Conservation (phyloP, 2,113 vertebrate species). For the Scalopus aquaticus region DNA sequence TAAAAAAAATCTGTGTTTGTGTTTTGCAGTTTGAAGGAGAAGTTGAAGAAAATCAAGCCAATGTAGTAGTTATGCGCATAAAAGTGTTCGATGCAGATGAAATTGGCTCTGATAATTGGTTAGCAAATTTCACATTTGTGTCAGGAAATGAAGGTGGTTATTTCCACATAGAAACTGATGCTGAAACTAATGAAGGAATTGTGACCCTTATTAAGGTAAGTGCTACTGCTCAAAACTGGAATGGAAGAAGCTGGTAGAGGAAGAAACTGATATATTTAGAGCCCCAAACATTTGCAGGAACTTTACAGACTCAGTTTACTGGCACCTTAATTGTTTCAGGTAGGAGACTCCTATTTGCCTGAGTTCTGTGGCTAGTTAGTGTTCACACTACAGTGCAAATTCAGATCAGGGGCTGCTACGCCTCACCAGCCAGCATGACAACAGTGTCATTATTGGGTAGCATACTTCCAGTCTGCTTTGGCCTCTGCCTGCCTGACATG, state of each 20-base stretch:
- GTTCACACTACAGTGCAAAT: background rate
- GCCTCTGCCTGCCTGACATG: background rate
- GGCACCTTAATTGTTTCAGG: background rate
- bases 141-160: slow-evolving; percentile 93
- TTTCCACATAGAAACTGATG: slow-evolving; percentile 92
- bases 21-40: slow-evolving; percentile 89
- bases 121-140: slow-evolving; percentile 89
- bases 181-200: slow-evolving; percentile 93
- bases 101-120: slow-evolving; percentile 92
- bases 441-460: background rate
- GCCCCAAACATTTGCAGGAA: background rate
- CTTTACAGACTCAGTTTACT: background rate
- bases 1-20: background rate
- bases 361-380: background rate
- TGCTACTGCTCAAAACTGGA: background rate
- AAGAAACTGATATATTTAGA: background rate
- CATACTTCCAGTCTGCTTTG: background rate
- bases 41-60: slow-evolving; percentile 91
- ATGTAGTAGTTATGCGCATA: slow-evolving; percentile 91
- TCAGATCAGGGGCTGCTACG: background rate
- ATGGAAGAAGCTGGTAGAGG: background rate
- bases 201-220: slow-evolving; percentile 92
- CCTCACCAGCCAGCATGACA: background rate
- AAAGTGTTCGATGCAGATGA: slow-evolving; percentile 90
- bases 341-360: background rate